Base-by-base conservation (phyloP, 1,140 invertebrate species). In the Paralvinella palmiformis region DNA sequence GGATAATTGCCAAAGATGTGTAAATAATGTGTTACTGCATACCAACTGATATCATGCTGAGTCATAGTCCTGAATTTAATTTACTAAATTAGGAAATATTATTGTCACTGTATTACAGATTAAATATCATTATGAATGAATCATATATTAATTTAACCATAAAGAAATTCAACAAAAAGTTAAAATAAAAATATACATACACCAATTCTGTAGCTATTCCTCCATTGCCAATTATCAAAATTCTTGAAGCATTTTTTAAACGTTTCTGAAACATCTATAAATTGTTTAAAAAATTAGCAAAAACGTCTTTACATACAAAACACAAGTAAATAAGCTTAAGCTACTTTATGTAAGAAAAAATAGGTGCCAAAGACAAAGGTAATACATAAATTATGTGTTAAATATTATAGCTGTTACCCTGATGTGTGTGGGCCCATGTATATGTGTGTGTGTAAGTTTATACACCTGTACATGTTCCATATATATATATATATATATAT, bases 121-220 rank as follows among this genome's bases (percentile, higher is more conserved):
- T 31, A 68, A 33, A 59, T 36, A 27, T 44, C 53, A 63, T 17
- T 45, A 64, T 37, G 62, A 63, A n/a, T 27, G 52, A 4, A 68
- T 57, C 45, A 48, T 6, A 57, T 33, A 33, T 57, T 7, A 33
- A 57, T 57, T 5, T 33, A 5, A 24, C n/a, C 15, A 37, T 44
- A 7, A 22, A 17, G 15, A 63, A 55, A 29, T 52, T 5, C 29
- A 33, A 13, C 56, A 44, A 59, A 7, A 63, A 57, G 60, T 2
- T 1, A 20, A 3, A 22, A 15, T 29, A 29, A 36, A 17, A 55
- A 29, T 7, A 5, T 58, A 70, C 79, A 75, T 77, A 85, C 63
- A 94, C 89, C 69, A 98, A 82, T 84, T 99, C 96, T 59, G 92
- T 96, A 27, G 96, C 95, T 72, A 99, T 98, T 6, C 96, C 96